Percentiles rank a stretch among this genome's conserved stretches.
These are phyloP conservation scores for Bubo bubo DNA, from an alignment of 2,113 vertebrate genomes.

Conservation along the genomic window DNA sequence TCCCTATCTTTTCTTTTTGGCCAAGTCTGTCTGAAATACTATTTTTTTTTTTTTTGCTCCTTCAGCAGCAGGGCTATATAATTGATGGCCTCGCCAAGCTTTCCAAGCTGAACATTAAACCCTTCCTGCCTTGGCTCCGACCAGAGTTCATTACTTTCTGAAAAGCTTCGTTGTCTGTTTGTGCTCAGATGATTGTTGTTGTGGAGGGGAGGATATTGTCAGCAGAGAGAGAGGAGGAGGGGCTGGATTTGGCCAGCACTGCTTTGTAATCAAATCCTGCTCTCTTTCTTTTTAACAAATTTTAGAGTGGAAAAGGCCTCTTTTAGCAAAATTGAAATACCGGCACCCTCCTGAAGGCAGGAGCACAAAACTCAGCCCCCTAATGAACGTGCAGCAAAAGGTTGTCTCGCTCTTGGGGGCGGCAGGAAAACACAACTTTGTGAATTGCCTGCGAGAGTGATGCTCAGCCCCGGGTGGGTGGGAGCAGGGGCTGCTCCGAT, in stretches of 20 bases:
- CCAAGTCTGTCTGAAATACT: constrained; percentile 66
- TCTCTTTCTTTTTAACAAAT: constrained; percentile 14
- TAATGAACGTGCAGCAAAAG: not conserved
- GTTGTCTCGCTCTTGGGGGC: not conserved
- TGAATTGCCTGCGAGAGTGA: not conserved
- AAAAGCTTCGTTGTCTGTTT: constrained; percentile 75
- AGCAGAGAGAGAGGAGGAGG: constrained; percentile 30
- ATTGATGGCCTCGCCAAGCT: constrained; percentile 74
- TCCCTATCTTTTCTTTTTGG: constrained; percentile 65
- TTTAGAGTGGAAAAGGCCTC: constrained; percentile 27
- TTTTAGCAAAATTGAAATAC: constrained; percentile 23
- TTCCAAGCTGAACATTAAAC: constrained; percentile 63
- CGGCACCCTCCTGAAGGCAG: not conserved
- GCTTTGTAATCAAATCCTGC: constrained; percentile 40
- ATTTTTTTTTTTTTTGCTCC: constrained; percentile 10
- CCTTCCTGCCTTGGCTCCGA: constrained; percentile 65
- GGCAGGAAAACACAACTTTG: not conserved
- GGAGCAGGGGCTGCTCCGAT: not conserved
- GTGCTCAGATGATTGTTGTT: constrained; percentile 75
- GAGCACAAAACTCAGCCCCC: not conserved
- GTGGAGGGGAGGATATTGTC: constrained; percentile 68
- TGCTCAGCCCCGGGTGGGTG: not conserved
- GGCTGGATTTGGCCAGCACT: constrained; percentile 24
- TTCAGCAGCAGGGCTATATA: constrained; percentile 68
- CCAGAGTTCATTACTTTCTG: constrained; percentile 79